Conservation (phyloP, 1,140 invertebrate genomes). For the Diplogasteroides magnus region DNA sequence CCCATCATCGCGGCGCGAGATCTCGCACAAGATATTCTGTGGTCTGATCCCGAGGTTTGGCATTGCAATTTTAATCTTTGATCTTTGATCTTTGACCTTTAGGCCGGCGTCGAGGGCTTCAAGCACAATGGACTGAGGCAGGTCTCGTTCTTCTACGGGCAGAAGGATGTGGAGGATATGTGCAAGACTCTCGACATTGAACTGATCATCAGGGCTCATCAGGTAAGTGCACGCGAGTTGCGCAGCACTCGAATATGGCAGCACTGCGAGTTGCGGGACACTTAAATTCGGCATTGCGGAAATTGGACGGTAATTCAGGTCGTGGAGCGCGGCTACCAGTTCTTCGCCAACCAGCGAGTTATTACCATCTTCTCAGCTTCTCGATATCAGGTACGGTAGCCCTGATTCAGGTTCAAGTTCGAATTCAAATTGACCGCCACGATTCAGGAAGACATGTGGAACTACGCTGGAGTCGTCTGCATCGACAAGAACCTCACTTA, state of each 20-base stretch:
- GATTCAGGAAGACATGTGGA: conserved; percentile 36
- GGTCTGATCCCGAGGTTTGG: conserved; percentile 14
- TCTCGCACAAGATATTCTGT: too few relatives aligned
- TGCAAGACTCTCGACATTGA: conserved; percentile 42
- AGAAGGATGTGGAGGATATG: conserved; percentile 35
- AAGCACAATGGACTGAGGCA: background rate
- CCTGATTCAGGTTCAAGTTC: too few relatives aligned
- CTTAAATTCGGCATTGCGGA: conserved; percentile 19
- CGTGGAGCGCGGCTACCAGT: conserved; percentile 64
- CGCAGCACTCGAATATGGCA: background rate
- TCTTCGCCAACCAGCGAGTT: conserved; percentile 54
- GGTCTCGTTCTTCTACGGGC: background rate
- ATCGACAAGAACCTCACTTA: conserved; percentile 9
- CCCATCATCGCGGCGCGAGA: too few relatives aligned
- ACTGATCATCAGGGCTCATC: conserved; percentile 41
- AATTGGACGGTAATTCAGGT: conserved; percentile 45
- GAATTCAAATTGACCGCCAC: too few relatives aligned
- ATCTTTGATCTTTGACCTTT: too few relatives aligned
- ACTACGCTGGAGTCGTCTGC: conserved; percentile 39
- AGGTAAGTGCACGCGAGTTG: conserved; percentile 18
- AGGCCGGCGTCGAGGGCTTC: background rate
- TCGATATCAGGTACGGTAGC: conserved; percentile 41
- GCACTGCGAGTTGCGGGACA: background rate
- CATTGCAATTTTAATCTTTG: too few relatives aligned
- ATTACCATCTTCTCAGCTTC: conserved; percentile 38